Percentiles rank a stretch among this genome's conserved stretches.
These are phyloP conservation scores for Acromyrmex charruanus DNA, from an alignment of 1,140 invertebrate species.

Conservation along the genomic window DNA sequence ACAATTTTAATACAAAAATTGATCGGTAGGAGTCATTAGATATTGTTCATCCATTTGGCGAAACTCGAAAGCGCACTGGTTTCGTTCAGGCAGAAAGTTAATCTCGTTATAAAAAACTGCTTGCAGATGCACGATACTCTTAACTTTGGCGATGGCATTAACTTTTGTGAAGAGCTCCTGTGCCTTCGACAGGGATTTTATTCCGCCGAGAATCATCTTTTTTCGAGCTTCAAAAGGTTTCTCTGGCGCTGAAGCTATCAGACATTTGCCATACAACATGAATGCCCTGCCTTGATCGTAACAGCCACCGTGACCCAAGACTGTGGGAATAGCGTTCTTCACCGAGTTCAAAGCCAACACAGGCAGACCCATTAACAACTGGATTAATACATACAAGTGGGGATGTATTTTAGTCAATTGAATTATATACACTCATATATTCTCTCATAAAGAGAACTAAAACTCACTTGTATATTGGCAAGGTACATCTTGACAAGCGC, in stretches of 20 bases:
- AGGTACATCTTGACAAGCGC: conserved; percentile 92
- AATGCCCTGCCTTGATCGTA: conserved; percentile 91
- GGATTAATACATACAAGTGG: conserved; percentile 58
- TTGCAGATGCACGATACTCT: conserved; percentile 91
- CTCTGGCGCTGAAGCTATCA: conserved; percentile 88
- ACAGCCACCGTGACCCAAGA: conserved; percentile 93
- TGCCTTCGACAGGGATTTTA: conserved; percentile 89
- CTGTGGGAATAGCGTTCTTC: conserved; percentile 90
- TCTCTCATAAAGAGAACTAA: conserved; percentile 51
- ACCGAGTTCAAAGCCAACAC: conserved; percentile 91
- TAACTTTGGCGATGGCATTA: conserved; percentile 91
- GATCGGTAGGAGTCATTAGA: conserved; percentile 83
- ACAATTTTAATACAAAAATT: conserved; percentile 77
- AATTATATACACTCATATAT: background rate
- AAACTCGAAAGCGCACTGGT: conserved; percentile 91
- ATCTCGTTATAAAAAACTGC: conserved; percentile 89
- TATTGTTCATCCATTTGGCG: conserved; percentile 90
- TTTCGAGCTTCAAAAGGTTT: conserved; percentile 84
- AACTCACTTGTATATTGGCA: conserved; percentile 89
- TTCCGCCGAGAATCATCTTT: conserved; percentile 88
- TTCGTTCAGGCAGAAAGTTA: conserved; percentile 89
- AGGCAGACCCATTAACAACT: conserved; percentile 91
- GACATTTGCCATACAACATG: conserved; percentile 89
- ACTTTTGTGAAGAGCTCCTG: conserved; percentile 91
- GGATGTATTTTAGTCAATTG: background rate